These are phyloP conservation scores for Pseudomyrmex pallidus DNA, from an alignment of 1,140 invertebrate species.

Conservation along the genomic window DNA sequence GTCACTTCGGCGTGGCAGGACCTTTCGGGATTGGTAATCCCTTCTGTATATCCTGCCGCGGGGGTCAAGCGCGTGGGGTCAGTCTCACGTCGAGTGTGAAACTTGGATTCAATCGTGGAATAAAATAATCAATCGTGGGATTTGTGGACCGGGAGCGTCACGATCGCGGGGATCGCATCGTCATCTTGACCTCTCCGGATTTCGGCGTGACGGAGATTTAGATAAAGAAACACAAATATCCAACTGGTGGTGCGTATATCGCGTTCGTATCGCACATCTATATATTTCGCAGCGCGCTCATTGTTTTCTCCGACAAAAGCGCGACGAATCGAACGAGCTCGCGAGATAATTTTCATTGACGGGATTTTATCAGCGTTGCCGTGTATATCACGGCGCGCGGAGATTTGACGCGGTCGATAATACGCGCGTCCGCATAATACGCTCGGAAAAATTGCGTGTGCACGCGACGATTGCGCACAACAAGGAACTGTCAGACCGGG, in stretches of 20 bases:
- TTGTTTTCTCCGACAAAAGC: too few relatives aligned
- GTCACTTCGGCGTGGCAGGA: conserved; percentile 35
- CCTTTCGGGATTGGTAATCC: conserved; percentile 54
- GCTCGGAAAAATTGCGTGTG: conserved; percentile 43
- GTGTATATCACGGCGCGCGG: not conserved
- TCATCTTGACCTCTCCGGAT: conserved; percentile 17
- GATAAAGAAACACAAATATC: conserved; percentile 2
- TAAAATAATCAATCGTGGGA: conserved; percentile 76
- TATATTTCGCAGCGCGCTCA: too few relatives aligned
- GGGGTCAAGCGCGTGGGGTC: conserved; percentile 77
- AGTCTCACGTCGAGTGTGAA: conserved; percentile 80
- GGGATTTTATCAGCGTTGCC: conserved; percentile 1
- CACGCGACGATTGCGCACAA: conserved; percentile 28
- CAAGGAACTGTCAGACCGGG: conserved; percentile 4
- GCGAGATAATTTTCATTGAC: not conserved
- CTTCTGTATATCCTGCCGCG: conserved; percentile 65
- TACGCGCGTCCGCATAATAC: conserved; percentile 18
- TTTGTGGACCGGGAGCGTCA: conserved; percentile 50
- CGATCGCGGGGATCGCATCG: conserved; percentile 24
- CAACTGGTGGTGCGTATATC: not conserved
- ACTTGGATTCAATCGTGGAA: conserved; percentile 71
- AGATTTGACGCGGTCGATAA: conserved; percentile 32
- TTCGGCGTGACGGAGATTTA: not conserved
- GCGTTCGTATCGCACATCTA: too few relatives aligned
- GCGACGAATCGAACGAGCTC: not conserved